These are phyloP conservation scores for Trichosurus vulpecula DNA, from an alignment of 2,797 vertebrate species.

Conservation along the genomic window DNA sequence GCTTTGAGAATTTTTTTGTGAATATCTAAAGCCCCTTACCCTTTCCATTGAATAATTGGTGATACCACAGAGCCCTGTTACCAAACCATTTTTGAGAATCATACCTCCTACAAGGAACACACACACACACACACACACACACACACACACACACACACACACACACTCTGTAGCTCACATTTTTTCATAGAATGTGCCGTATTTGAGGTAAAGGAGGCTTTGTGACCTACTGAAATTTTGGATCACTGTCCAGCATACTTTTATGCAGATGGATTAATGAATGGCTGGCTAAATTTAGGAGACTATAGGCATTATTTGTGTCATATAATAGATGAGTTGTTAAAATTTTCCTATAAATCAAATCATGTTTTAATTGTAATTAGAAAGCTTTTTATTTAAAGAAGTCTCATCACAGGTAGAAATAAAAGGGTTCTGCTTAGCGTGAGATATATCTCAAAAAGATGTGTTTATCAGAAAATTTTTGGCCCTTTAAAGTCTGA, in stretches of 20 bases:
- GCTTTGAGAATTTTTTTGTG: constrained; percentile 13
- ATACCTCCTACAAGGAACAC: neutral
- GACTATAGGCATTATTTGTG: constrained; percentile 68
- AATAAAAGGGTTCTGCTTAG: constrained; percentile 26
- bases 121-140: no score
- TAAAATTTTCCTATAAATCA: constrained; percentile 69
- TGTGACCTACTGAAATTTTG: constrained; percentile 62
- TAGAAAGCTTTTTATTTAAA: constrained; percentile 17
- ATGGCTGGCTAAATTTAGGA: constrained; percentile 68
- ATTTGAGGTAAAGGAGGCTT: constrained; percentile 51
- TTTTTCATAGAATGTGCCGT: constrained; percentile 24
- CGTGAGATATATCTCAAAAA: constrained; percentile 32
- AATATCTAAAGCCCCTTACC: constrained; percentile 1
- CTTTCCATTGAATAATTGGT: neutral
- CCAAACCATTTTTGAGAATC: constrained; percentile 45
- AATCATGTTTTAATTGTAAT: constrained; percentile 14
- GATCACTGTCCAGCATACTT: constrained; percentile 62
- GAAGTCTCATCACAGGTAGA: constrained; percentile 6
- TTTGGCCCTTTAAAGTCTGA: neutral
- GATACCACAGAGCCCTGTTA: constrained; percentile 36
- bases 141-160: neutral
- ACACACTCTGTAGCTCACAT: neutral
- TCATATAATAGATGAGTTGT: constrained; percentile 60
- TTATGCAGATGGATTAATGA: constrained; percentile 61
- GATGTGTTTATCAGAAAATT: neutral